Evolutionary conservation across 1,140 invertebrate species (phyloP), one percentile per base, ranked within the genome.

Genomic region (Drosophila fuyamai): DNA sequence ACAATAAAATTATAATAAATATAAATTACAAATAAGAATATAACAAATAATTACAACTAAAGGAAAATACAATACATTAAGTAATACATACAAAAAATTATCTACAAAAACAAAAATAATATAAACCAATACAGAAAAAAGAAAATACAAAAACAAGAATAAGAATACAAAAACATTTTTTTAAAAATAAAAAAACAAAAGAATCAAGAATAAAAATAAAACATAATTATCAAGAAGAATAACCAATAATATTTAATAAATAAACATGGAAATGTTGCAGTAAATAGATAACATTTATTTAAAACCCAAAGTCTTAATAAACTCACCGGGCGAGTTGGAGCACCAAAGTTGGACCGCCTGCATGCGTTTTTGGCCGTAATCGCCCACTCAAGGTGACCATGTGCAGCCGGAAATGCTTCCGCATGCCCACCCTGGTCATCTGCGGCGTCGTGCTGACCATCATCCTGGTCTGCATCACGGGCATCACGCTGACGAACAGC

Each of bases 401-500:
- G 91, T 92, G 91, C 88, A 92, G 79, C 74, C 62, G 71, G 54
- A 92, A 92, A 89, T 92, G 85, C 74, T 91, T 91, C 54, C 91
- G 88, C 74, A 91, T 92, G 83, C 91, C 89, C 72, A 91, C 90
- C 59, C 67, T 92, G 71, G 75, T 89, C 85, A 90, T 92, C 76
- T 84, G 90, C 73, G 89, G 89, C 65, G 90, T 92, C 51, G 78
- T 92, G 66, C 60, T 91, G 59, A 92, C 89, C 74, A 92, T 92
- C 16, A 78, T 92, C n/a, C 66, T 92, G 66, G 91, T 92, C 78
- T 92, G 84, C 86, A 92, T 92, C 16, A 92, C 91, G 75, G 91
- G 91, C 78, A 92, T 92, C 32, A 92, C 91, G 0, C 63, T 92
- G 3, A 92, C 91, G n/a, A 92, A 91, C 58, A 91, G 86, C 77